Conservation (phyloP, 2,797 vertebrate genomes). For the Sebastes matsubarae region DNA sequence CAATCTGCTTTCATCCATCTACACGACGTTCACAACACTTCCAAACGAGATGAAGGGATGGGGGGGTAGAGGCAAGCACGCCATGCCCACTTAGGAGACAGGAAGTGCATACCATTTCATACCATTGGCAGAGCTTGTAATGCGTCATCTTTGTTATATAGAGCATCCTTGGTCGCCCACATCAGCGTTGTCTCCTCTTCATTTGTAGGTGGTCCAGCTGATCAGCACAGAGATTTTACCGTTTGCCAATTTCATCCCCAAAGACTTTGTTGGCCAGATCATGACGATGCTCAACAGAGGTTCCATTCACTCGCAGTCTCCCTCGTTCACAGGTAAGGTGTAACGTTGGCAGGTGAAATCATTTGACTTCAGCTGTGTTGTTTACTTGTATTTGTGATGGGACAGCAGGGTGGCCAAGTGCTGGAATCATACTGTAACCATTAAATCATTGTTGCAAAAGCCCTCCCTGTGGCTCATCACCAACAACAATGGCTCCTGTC, state of each 20-base stretch:
- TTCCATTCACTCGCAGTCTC: constrained; percentile 98
- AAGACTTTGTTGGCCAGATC: constrained; percentile 98
- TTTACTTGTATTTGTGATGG: neutral
- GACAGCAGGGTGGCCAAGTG: neutral
- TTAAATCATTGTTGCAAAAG: neutral
- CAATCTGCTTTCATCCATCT: no score
- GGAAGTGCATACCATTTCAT: no score
- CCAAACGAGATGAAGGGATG: no score
- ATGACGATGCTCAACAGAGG: constrained; percentile 99
- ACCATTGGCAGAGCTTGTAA: no score
- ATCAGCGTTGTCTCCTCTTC: neutral
- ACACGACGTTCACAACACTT: no score
- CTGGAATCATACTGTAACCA: neutral
- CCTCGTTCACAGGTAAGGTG: constrained; percentile 94
- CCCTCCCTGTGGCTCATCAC: neutral
- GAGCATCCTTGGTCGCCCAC: no score
- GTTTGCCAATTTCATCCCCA: constrained; percentile 99
- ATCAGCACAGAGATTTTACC: constrained; percentile 98
- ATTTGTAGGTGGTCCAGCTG: constrained; percentile 92
- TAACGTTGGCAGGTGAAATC: neutral
- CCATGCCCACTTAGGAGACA: no score
- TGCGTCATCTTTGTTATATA: no score
- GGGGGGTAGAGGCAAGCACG: no score
- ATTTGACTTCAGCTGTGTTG: neutral
- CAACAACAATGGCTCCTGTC: neutral